Base-by-base conservation (phyloP, 2,797 vertebrate species). In the Decapterus maruadsi region DNA sequence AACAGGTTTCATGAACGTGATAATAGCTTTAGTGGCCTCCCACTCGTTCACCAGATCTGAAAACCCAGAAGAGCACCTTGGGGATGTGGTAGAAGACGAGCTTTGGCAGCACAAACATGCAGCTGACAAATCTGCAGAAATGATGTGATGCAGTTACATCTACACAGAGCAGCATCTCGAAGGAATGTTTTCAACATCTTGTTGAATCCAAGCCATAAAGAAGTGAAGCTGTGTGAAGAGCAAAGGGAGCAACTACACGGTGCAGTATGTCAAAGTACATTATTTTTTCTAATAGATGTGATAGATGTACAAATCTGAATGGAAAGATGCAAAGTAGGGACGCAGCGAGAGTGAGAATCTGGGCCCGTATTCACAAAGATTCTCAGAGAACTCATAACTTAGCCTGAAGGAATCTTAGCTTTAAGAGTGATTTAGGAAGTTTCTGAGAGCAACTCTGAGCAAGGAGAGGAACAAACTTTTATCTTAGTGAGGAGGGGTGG, bases 1-100 rank as follows among this genome's bases (percentile, higher is more conserved):
- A 29, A 74, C 57, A 74, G 53, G 4, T 69, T 69, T 75, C 64
- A 72, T 69, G 34, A 78, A 65, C 58, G 45, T 64, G 22, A 55
- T 8, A 66, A 29, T 19, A 12, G 58, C 2, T 54, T 54, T 12
- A 14, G 22, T 22, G 51, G 14, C 26, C 22, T 29, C 13, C 3
- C 26, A 36, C 34, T 36, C 14, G 17, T 11, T 55, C 7, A 31
- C 53, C 6, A 55, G 13, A 55, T 17, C 14, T 29, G 13, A 55
- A 22, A 55, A 16, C 17, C 53, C 12, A 31, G 6, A 3, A 3
- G 6, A 54, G 14, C 51, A 54, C 22, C 11, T 54, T 26, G 4
- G 12, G 5, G 22, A 54, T 7, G 22, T 26, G 26, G 22, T 16
- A 29, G 22, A 17, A 17, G 26, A 2, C 3, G 26, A 55, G 6